phyloP scores from a whole-genome alignment of 2,888 invertebrate genomes.

The Escarpia spicata region DNA sequence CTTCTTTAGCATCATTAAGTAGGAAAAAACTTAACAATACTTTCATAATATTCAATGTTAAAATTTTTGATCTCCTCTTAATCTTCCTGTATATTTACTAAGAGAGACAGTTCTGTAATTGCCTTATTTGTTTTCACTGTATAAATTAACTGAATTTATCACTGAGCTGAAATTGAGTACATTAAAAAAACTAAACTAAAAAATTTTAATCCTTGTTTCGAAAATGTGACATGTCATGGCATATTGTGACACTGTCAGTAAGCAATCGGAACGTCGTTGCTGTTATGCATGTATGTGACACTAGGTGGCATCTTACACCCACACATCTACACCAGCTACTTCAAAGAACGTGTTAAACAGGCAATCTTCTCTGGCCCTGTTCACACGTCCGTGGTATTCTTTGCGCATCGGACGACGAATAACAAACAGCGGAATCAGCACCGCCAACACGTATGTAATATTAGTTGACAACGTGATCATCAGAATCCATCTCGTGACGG shows the following conservation, averaged over 20 bases:
- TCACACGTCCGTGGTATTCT: neutral
- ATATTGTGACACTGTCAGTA: neutral
- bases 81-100: too few relatives aligned
- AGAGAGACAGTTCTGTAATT: neutral
- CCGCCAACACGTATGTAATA: neutral
- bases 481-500: neutral
- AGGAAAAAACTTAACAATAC: too few relatives aligned
- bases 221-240: neutral
- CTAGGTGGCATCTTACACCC: neutral
- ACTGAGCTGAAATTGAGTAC: neutral
- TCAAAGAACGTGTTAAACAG: neutral
- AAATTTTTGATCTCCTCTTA: too few relatives aligned
- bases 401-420: neutral
- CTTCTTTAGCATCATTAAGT: too few relatives aligned
- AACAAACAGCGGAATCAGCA: neutral
- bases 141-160: neutral
- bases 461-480: slow-evolving; percentile 10
- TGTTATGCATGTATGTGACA: neutral
- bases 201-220: neutral
- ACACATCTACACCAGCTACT: neutral
- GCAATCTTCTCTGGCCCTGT: neutral
- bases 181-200: neutral
- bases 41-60: too few relatives aligned
- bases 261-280: neutral
- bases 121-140: neutral